Base-by-base conservation (phyloP, 2,797 vertebrate species). In the Myotis planiceps region DNA sequence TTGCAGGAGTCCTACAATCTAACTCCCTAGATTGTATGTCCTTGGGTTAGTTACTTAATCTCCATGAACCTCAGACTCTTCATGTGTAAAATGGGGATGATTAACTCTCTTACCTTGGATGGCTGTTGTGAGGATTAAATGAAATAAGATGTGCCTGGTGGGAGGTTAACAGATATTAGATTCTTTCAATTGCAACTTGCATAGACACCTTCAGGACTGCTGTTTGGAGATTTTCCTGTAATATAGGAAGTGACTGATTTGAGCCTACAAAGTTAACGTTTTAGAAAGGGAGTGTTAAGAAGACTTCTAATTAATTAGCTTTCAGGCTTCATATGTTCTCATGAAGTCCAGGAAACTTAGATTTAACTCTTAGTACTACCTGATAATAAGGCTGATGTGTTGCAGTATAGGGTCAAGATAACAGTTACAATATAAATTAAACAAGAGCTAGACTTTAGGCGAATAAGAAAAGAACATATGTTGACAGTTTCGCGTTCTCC, bases 251-350 rank as follows among this genome's bases (percentile, higher is more conserved):
- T 71, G 51, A 85, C 27, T 88, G n/a, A 45, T 53, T 68, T 39
- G 42, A 92, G 45, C 19, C 2, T 66, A 6, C 45, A 51, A 79
- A 85, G 76, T 72, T 79, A 53, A 81, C 39, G 34, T 85, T 88
- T 71, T 94, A 47, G 47, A 79, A 95, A 91, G 78, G 27, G 39
- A 84, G 5, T 92, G 72, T 90, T 76, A 74, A 87, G 27, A 82
- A 27, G 32, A 60, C 21, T 71, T 95, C 68, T 92, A 86, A 39
- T 81, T 53, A 71, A 19, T 69, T 93, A 81, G 45, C 12, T 72
- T 85, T 51, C 27, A 69, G 74, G 39, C 47, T 51, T 95, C 60
- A 12, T 71, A 29, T 69, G 16, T 53, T 32, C 53, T 75, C 25
- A 47, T 86, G 32, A 90, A 42, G 34, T 88, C 19, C 2, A 19